Conservation (phyloP, 2,888 invertebrate species). For the Meghimatium bilineatum region DNA sequence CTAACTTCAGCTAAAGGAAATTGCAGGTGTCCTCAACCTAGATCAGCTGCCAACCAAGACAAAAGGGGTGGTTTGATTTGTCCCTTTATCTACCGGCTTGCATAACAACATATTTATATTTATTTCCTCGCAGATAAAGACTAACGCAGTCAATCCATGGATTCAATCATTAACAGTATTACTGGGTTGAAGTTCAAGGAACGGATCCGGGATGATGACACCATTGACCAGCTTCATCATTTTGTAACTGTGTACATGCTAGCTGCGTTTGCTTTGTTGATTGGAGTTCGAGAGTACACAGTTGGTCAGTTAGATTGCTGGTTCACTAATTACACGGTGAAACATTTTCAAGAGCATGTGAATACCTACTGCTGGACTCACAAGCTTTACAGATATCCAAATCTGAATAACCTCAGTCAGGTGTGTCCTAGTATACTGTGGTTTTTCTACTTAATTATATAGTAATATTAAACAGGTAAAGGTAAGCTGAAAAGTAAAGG, state of each 20-base stretch:
- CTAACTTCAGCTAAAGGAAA: too few species aligned
- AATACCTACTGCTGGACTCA: conserved; percentile 53
- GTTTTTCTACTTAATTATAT: too few species aligned
- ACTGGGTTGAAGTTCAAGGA: conserved; percentile 43
- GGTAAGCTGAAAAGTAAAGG: too few species aligned
- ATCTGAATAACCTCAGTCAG: conserved; percentile 36
- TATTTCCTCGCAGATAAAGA: neutral
- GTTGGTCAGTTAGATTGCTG: conserved; percentile 48
- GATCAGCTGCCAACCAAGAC: too few species aligned
- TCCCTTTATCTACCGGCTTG: too few species aligned
- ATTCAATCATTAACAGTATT: conserved; percentile 38
- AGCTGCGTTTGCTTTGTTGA: conserved; percentile 47
- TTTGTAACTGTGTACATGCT: conserved; percentile 52
- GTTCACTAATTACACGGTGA: conserved; percentile 23
- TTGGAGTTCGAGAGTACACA: conserved; percentile 50
- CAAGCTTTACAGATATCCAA: conserved; percentile 49
- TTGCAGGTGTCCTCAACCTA: too few species aligned
- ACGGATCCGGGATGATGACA: conserved; percentile 48
- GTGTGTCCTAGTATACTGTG: neutral
- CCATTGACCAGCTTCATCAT: conserved; percentile 52
- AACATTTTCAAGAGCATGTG: conserved; percentile 52
- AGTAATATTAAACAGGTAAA: too few species aligned
- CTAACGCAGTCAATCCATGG: conserved; percentile 34
- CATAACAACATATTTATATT: neutral
- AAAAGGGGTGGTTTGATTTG: too few species aligned